These are phyloP conservation scores for Thereva nobilitata DNA, from an alignment of 2,888 invertebrate species.

Conservation along the genomic window DNA sequence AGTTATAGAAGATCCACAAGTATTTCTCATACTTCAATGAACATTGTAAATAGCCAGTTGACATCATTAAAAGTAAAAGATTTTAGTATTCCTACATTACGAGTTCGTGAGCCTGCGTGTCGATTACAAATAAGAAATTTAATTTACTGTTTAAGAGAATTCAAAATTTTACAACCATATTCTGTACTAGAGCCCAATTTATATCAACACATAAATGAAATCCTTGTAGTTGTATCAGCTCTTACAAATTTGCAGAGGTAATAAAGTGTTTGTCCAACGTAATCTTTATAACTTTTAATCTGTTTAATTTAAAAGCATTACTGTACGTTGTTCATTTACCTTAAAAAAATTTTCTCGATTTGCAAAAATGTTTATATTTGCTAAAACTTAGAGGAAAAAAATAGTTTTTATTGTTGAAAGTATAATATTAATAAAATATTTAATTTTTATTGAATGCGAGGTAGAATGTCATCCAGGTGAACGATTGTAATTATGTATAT, in stretches of 20 bases:
- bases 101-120: slow-evolving; percentile 52
- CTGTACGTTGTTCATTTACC: not conserved
- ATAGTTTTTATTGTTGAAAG: no score
- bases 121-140: slow-evolving; percentile 53
- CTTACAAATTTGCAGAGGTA: slow-evolving; percentile 53
- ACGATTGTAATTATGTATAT: no score
- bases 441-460: no score
- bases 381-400: no score
- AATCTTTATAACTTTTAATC: slow-evolving; percentile 21
- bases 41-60: slow-evolving; percentile 51
- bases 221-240: slow-evolving; percentile 53
- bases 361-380: slow-evolving; percentile 7
- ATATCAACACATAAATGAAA: slow-evolving; percentile 54
- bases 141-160: slow-evolving; percentile 52
- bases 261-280: slow-evolving; percentile 60
- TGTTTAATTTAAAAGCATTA: slow-evolving; percentile 24
- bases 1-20: slow-evolving; percentile 40
- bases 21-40: slow-evolving; percentile 44
- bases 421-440: no score
- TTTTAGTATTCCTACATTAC: slow-evolving; percentile 52
- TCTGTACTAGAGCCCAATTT: slow-evolving; percentile 51
- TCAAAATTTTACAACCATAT: slow-evolving; percentile 52
- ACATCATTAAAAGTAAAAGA: slow-evolving; percentile 51
- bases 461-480: no score
- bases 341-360: slow-evolving; percentile 18